Base-by-base conservation (phyloP, 1,140 invertebrate species). In the Ips typographus region DNA sequence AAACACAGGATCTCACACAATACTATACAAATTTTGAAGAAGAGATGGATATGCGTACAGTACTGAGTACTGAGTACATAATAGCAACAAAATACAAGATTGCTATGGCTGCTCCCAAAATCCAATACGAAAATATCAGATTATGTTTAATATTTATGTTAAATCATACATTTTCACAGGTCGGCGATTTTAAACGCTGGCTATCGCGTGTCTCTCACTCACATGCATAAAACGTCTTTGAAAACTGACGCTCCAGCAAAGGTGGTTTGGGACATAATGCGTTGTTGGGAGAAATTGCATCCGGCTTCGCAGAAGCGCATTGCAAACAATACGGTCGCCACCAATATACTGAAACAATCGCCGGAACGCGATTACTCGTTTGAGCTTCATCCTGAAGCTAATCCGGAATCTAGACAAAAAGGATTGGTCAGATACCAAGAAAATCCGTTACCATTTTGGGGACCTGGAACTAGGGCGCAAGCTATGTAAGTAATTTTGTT, bases 171-270 rank as follows among this genome's bases (percentile, higher is more conserved):
- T 22, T 22, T 22, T 22, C 39, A 41, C 53, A 93, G 96, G 74
- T 99, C 98, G 2, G 97, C 96, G 0, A 80, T 99, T 56, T 77
- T 99, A 37, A 94, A 98, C 84, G 93, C 92, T 6, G 96, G 96
- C 1, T 98, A 94, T 82, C 83, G 86, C 74, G 95, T 98, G 2
- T 98, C 96, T 0, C 88, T 89, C 71, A 97, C 96, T 0, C 98
- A 99, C 83, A 91, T 93, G 59, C 86, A 86, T 58, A 92, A 90
- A 75, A 88, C 89, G 70, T 96, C 95, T 0, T 83, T 99, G 2
- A 99, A 99, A 84, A 99, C 98, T 0, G 84, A 96, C 81, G 97
- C 98, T 0, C 95, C 98, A 0, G 81, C 87, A 44, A 78, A 84
- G 2, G 84, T 98, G 22, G 80, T 99, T 8, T 99, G 97, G 98